Percentiles rank a stretch among this genome's conserved stretches.
phyloP scores from a whole-genome alignment of 2,797 vertebrate species.

The Knipowitschia caucasica region DNA sequence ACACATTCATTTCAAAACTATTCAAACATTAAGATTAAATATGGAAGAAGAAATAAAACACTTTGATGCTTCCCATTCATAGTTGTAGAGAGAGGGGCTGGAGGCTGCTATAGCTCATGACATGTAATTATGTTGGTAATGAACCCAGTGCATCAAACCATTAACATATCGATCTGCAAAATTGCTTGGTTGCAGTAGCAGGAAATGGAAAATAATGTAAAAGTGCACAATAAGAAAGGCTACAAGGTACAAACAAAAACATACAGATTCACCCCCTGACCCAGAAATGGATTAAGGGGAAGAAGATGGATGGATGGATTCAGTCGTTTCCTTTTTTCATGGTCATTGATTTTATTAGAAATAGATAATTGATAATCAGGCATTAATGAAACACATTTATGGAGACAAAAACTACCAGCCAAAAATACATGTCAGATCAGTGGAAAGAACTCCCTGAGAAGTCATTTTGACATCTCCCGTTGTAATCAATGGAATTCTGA shows the following conservation, averaged over 20 bases:
- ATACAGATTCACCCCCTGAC: no score
- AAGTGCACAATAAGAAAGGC: neutral
- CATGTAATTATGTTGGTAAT: neutral
- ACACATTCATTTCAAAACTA: conserved; percentile 48
- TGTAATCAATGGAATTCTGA: no score
- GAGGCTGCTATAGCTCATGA: neutral
- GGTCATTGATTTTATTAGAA: no score
- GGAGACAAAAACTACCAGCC: no score
- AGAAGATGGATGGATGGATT: no score
- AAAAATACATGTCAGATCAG: no score
- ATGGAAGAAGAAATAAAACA: conserved; percentile 20
- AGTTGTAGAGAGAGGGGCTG: neutral
- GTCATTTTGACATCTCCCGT: no score
- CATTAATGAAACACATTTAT: no score
- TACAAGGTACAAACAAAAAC: neutral
- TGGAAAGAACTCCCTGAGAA: no score
- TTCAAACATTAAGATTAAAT: conserved; percentile 42
- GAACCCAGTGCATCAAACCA: neutral
- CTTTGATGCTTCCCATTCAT: neutral
- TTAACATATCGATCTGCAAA: neutral
- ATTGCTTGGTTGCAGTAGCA: neutral
- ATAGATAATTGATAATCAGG: no score
- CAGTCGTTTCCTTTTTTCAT: no score
- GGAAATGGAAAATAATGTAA: neutral
- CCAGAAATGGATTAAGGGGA: no score